Conservation (phyloP, 2,113 vertebrate species). For the Carollia perspicillata region DNA sequence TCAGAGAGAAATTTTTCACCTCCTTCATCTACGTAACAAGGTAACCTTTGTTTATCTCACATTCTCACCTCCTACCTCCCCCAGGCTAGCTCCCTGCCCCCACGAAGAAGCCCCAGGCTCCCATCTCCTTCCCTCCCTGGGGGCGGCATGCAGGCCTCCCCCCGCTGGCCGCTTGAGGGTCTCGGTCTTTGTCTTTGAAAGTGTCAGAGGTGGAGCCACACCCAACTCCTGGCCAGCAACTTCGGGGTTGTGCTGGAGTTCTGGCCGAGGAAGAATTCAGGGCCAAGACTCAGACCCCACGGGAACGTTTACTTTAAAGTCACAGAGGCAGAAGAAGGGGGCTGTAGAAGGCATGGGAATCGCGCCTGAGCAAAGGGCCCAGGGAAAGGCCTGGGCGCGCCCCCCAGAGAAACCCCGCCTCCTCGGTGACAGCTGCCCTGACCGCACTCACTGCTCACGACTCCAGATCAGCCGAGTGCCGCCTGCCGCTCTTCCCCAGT, state of each 20-base stretch:
- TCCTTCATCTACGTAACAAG: background rate
- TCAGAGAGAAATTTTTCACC: background rate
- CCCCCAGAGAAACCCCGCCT: background rate
- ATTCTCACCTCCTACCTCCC: background rate
- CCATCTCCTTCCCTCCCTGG: background rate
- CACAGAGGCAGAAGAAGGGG: too few species aligned
- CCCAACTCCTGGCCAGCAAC: too few species aligned
- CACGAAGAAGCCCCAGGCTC: background rate
- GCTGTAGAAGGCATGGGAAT: too few species aligned
- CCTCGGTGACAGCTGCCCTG: background rate
- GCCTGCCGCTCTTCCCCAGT: background rate
- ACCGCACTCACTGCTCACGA: background rate
- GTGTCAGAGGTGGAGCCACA: background rate
- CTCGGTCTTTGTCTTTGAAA: background rate
- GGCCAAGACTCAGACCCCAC: too few species aligned
- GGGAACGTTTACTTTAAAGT: too few species aligned
- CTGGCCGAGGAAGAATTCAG: too few species aligned
- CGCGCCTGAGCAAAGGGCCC: too few species aligned
- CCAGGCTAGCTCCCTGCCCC: background rate
- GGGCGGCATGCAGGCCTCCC: background rate
- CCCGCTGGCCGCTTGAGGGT: background rate
- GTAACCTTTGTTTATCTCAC: background rate
- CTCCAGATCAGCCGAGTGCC: too few species aligned
- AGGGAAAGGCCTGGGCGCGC: too few species aligned
- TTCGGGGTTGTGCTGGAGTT: too few species aligned